Percentiles rank a stretch among this genome's conserved stretches.
Conservation (phyloP, 2,888 invertebrate species). For the Oxycera nigricornis region DNA sequence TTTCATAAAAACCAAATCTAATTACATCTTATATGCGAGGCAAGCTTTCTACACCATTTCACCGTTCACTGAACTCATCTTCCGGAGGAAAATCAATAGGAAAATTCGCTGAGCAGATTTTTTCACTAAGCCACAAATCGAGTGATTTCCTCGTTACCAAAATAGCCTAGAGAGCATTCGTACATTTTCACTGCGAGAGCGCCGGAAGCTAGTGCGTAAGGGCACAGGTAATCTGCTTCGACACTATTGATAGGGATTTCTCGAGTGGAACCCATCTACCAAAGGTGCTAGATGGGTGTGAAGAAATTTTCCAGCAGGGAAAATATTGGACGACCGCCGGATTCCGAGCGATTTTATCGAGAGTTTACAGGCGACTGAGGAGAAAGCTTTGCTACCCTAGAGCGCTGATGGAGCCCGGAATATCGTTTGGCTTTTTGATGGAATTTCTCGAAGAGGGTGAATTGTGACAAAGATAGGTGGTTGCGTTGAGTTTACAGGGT, state of each 20-base stretch:
- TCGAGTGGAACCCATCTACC: not conserved
- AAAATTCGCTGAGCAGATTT: not conserved
- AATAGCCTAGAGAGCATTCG: not conserved
- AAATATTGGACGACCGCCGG: not conserved
- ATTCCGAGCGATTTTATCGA: slow-evolving; percentile 22
- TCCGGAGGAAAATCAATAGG: slow-evolving; percentile 30
- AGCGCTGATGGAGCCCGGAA: slow-evolving; percentile 7
- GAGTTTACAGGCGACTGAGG: slow-evolving; percentile 18
- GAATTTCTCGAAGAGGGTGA: slow-evolving; percentile 3
- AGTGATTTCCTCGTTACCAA: not conserved
- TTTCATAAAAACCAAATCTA: too few relatives aligned
- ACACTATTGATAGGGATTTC: not conserved
- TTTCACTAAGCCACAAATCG: not conserved
- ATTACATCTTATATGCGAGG: too few relatives aligned
- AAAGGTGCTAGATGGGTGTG: slow-evolving; percentile 1
- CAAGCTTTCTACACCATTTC: not conserved
- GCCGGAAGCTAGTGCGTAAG: not conserved
- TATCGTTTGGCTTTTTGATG: slow-evolving; percentile 15
- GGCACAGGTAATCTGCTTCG: not conserved
- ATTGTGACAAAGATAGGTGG: not conserved
- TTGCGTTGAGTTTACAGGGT: not conserved
- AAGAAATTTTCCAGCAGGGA: not conserved
- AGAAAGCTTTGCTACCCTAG: slow-evolving; percentile 15
- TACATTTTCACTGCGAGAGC: not conserved
- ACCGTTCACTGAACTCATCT: slow-evolving; percentile 8